Evolutionary conservation across 2,888 invertebrate species (phyloP), one percentile per base, ranked within the genome.

Genomic region (Erpobdella octoculata): DNA sequence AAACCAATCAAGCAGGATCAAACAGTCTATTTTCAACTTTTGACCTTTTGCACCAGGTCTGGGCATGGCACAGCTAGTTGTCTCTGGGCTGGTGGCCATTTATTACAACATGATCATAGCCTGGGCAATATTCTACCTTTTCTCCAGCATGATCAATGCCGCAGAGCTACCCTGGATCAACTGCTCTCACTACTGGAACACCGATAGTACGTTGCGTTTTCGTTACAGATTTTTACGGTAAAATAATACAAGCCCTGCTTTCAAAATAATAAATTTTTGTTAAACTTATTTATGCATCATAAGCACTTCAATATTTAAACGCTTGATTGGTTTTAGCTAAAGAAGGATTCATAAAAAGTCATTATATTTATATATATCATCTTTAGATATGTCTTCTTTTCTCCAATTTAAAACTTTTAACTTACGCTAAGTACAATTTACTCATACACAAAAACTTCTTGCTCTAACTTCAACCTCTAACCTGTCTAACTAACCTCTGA

Each of bases 51-150:
- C n/a, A n/a, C n/a, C n/a, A 80, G 80, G 80, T 58, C 33, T 81
- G 4, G 81, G 81, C 6, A 76, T 78, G 37, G 76, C 77, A 12
- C 77, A 79, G 75, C 75, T 79, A 33, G 71, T 78, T 18, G 77
- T 79, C 3, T 78, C 78, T 2, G 70, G 73, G n/a, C 46, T 79
- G 69, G 76, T 81, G 58, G 76, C 76, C 21, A 72, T 81, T 53
- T 81, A 81, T 72, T 81, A 81, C 76, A 81, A 80, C 76, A 77
- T 81, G 72, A 79, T 81, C 73, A 79, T 81, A 53, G 76, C 76
- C 33, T 81, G 80, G 76, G 75, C 79, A 33, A 71, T 80, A 61
- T 80, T 74, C 74, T 81, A 78, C 74, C 74, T 80, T 35, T 77
- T 79, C 67, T 76, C 78, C n/a, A 79, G 80, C 9, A 76, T 81